Evolutionary conservation across 53 echinoderm and acorn worm genomes (phyloP).

Genomic region (Pentamera pediparva): DNA sequence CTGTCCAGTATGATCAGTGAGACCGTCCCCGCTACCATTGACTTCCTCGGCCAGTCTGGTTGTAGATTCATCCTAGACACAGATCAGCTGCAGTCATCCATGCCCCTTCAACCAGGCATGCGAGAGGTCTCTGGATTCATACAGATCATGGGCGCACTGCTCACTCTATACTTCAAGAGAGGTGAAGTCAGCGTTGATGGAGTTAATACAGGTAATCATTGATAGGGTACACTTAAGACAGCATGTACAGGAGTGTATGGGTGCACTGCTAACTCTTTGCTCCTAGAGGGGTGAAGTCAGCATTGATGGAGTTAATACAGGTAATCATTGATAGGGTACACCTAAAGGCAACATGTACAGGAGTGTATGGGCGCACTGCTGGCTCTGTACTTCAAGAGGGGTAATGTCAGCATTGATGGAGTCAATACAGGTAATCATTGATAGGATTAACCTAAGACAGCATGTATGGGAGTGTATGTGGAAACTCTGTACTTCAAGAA

Average conservation of each 20-base stretch:
- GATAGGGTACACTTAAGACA: too few species aligned
- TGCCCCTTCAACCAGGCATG: constrained; percentile 33
- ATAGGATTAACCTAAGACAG: too few species aligned
- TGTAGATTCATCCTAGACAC: constrained; percentile 60
- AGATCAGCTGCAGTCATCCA: constrained; percentile 37
- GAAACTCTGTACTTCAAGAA: too few species aligned
- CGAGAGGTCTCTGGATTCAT: constrained; percentile 84
- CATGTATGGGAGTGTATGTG: too few species aligned
- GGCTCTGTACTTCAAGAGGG: constrained; percentile 51
- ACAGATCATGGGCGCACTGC: constrained; percentile 73
- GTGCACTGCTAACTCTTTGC: too few species aligned
- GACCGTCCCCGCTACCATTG: constrained; percentile 64
- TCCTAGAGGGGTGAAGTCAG: too few species aligned
- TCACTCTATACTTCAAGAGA: constrained; percentile 51
- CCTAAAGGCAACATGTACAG: too few species aligned
- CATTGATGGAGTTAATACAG: too few species aligned
- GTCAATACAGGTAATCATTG: too few species aligned
- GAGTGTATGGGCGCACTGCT: constrained; percentile 69
- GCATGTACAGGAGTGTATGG: too few species aligned
- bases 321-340: too few species aligned
- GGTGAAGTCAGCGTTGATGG: constrained; percentile 41
- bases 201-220: too few species aligned
- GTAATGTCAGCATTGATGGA: constrained; percentile 19
- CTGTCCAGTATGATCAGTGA: constrained; percentile 78
- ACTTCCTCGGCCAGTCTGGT: constrained; percentile 61